Evolutionary conservation across 2,113 vertebrate genomes (phyloP).

Genomic region (Bungarus multicinctus): DNA sequence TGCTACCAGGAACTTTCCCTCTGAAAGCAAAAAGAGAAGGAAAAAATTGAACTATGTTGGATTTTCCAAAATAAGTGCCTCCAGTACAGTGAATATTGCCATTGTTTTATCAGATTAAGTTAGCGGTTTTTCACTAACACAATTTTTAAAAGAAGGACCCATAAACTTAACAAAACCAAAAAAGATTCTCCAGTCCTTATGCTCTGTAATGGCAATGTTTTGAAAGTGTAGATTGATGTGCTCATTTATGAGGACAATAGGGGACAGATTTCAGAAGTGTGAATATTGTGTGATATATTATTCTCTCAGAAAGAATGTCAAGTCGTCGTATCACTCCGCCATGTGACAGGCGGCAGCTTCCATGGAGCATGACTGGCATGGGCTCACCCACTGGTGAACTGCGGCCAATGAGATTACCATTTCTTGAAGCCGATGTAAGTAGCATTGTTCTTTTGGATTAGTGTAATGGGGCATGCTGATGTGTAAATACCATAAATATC

Average conservation of each 20-base stretch:
- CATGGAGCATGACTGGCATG: conserved; percentile 59
- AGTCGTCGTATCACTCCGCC: conserved; percentile 56
- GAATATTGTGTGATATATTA: background rate
- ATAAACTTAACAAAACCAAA: background rate
- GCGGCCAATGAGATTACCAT: conserved; percentile 56
- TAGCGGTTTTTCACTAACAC: background rate
- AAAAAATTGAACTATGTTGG: background rate
- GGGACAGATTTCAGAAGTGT: background rate
- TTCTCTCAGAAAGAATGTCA: conserved; percentile 51
- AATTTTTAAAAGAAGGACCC: background rate
- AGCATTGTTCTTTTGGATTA: background rate
- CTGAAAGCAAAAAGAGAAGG: background rate
- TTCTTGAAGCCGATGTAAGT: conserved; percentile 65
- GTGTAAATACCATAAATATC: background rate
- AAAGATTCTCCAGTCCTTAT: background rate
- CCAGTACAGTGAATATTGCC: background rate
- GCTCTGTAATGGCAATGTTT: background rate
- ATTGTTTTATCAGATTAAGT: background rate
- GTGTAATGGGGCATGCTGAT: accelerated
- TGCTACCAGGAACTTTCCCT: background rate
- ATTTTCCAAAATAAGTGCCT: background rate
- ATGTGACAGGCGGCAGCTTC: conserved; percentile 58
- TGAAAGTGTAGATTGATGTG: background rate
- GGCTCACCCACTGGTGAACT: conserved; percentile 55
- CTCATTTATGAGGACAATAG: background rate